Conservation (phyloP, 2,113 vertebrate species). For the Zapornia atra region DNA sequence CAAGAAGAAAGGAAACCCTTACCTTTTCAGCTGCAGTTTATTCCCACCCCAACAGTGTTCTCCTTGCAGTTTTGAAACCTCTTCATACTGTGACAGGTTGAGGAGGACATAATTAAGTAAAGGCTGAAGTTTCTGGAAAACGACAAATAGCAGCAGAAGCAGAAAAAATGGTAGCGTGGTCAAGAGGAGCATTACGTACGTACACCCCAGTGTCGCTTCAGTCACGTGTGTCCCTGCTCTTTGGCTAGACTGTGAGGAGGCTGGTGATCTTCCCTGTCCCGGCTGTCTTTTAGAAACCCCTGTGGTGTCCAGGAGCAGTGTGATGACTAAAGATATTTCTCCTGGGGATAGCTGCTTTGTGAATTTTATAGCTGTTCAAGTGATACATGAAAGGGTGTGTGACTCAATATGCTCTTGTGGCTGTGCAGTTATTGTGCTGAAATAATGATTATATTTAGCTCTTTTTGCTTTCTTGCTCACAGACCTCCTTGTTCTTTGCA, state of each 20-base stretch:
- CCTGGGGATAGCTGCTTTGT: background rate
- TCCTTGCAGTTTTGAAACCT: background rate
- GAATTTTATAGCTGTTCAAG: background rate
- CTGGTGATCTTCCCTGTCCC: background rate
- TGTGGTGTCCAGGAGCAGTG: background rate
- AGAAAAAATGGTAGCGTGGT: background rate
- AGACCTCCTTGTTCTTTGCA: background rate
- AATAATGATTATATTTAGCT: background rate
- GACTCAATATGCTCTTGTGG: background rate
- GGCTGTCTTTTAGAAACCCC: background rate
- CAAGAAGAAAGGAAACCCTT: background rate
- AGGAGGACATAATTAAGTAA: background rate
- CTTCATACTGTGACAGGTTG: background rate
- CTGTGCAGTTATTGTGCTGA: background rate
- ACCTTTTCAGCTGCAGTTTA: background rate
- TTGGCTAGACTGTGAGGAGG: background rate
- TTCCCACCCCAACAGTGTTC: background rate
- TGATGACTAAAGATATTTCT: background rate
- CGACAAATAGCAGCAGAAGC: background rate
- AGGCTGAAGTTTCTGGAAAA: background rate
- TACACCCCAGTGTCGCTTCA: background rate
- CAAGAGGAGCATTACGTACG: fast-evolving
- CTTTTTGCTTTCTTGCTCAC: background rate
- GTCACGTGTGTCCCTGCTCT: background rate
- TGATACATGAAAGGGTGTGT: background rate